A percentile compares a stretch with the other conserved stretches of the same genome.
Evolutionary conservation across 1,140 invertebrate genomes (phyloP).

Genomic region (Dermatophagoides farinae): DNA sequence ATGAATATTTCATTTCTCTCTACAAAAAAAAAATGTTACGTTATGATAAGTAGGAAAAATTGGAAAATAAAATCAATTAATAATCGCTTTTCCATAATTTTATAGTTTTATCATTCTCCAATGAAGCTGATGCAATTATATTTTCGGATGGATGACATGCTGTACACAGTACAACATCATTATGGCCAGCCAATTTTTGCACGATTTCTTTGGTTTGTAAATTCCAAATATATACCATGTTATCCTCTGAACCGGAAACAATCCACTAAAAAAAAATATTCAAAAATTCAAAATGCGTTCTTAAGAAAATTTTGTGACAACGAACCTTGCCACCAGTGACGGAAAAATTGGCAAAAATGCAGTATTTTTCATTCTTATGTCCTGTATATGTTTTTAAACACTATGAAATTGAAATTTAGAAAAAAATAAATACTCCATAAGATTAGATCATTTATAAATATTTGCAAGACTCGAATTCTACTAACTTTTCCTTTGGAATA

Average conservation of each 20-base stretch:
- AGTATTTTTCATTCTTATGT: slow-evolving; percentile 98
- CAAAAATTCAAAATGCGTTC: not conserved
- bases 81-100: slow-evolving; percentile 96
- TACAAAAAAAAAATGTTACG: no score
- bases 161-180: slow-evolving; percentile 90
- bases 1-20: no score
- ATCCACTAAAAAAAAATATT: slow-evolving; percentile 60
- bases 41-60: no score
- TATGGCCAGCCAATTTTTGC: slow-evolving; percentile 87
- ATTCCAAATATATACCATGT: slow-evolving; percentile 98
- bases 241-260: slow-evolving; percentile 98
- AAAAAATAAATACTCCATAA: slow-evolving; percentile 17
- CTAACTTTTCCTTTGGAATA: slow-evolving; percentile 63
- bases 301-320: slow-evolving; percentile 7
- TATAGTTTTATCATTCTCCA: slow-evolving; percentile 97
- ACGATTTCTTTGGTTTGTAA: slow-evolving; percentile 97
- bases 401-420: slow-evolving; percentile 41
- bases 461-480: slow-evolving; percentile 3
- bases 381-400: slow-evolving; percentile 94
- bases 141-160: slow-evolving; percentile 96
- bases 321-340: slow-evolving; percentile 92
- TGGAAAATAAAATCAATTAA: no score
- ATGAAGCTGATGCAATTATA: slow-evolving; percentile 91
- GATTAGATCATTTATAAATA: no score
- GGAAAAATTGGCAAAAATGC: slow-evolving; percentile 98